A percentile compares a stretch with the other conserved stretches of the same genome.
Evolutionary conservation across 2,113 vertebrate genomes (phyloP).

Genomic region (Centropus bengalensis): DNA sequence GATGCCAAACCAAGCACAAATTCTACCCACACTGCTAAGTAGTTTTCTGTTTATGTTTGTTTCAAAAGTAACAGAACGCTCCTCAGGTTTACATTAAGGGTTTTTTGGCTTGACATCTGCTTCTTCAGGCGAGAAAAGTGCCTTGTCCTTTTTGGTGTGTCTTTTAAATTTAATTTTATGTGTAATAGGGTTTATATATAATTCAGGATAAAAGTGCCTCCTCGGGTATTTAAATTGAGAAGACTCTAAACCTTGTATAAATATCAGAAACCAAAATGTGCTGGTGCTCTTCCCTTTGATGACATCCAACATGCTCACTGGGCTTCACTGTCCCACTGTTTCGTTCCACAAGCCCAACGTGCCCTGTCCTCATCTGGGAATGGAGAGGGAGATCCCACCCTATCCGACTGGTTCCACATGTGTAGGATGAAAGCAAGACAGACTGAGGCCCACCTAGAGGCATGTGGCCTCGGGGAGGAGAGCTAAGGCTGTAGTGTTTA

Average conservation of each 20-base stretch:
- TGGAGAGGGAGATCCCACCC: not conserved
- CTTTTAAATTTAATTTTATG: conserved; percentile 13
- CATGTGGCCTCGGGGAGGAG: not conserved
- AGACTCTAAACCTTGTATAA: not conserved
- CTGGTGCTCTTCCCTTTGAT: not conserved
- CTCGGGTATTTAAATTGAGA: not conserved
- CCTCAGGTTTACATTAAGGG: conserved; percentile 8
- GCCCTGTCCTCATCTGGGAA: not conserved
- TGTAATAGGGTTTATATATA: conserved; percentile 1
- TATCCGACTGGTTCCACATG: not conserved
- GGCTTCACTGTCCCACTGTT: not conserved
- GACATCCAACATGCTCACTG: not conserved
- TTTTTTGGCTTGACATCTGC: conserved; percentile 3
- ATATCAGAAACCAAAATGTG: not conserved
- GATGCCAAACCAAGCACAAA: conserved; percentile 36
- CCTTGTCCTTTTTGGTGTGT: not conserved
- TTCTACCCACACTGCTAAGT: not conserved
- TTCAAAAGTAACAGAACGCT: conserved; percentile 20
- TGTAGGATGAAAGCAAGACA: not conserved
- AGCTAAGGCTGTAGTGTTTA: not conserved
- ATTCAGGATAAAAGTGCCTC: not conserved
- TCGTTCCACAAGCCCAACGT: not conserved
- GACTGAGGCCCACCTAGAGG: not conserved
- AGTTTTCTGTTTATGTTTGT: conserved; percentile 60
- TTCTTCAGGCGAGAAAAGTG: conserved; percentile 36